These are phyloP conservation scores for Acanthosoma haemorrhoidale DNA, from an alignment of 2,888 invertebrate species.

Conservation along the genomic window DNA sequence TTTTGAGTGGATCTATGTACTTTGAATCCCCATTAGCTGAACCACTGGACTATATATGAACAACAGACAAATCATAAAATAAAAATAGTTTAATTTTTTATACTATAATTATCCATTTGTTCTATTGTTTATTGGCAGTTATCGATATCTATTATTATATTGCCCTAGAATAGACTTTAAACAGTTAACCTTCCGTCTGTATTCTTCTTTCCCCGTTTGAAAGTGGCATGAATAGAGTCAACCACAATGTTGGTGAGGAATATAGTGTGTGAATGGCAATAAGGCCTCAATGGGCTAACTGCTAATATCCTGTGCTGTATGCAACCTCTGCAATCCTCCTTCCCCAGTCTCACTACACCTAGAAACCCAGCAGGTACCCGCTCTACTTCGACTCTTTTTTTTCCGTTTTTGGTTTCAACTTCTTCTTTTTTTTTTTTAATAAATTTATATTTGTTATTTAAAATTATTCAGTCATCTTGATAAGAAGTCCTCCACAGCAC, in stretches of 20 bases:
- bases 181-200: background rate
- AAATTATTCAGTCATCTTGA: too few species aligned
- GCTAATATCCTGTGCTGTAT: slow-evolving; percentile 39
- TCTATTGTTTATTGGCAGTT: too few species aligned
- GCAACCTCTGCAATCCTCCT: slow-evolving; percentile 35
- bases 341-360: slow-evolving; percentile 22
- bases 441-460: background rate
- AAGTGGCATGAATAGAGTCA: slow-evolving; percentile 35
- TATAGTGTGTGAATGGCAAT: slow-evolving; percentile 35
- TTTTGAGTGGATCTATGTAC: too few species aligned
- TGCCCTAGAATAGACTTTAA: too few species aligned
- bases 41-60: too few species aligned
- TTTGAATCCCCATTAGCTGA: too few species aligned
- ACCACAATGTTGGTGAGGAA: slow-evolving; percentile 35
- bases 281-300: slow-evolving; percentile 38
- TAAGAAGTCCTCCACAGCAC: too few species aligned
- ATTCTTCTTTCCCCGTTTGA: slow-evolving; percentile 11
- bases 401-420: background rate
- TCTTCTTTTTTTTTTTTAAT: background rate
- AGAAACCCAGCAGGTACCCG: slow-evolving; percentile 12
- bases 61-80: too few species aligned
- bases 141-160: too few species aligned
- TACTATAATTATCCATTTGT: too few species aligned
- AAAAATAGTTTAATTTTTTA: too few species aligned
- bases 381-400: background rate